phyloP scores from a whole-genome alignment of 1,140 invertebrate species.

The Pachypsylla venusta region DNA sequence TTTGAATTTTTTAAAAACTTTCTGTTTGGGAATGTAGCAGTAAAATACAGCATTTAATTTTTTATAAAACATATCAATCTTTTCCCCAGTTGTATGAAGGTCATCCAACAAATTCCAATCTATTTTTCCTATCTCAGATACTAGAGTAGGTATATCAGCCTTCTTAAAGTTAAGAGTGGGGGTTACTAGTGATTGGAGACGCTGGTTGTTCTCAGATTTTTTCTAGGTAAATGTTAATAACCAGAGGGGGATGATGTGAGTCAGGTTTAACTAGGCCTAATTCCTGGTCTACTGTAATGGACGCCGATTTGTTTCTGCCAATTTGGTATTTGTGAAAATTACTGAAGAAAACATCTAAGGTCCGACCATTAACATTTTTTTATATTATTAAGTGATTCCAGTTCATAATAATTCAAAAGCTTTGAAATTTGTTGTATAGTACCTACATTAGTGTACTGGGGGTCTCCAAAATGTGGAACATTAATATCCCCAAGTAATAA shows the following conservation, averaged over 20 bases:
- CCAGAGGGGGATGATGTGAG: neutral
- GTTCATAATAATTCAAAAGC: neutral
- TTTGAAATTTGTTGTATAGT: neutral
- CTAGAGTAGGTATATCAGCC: neutral
- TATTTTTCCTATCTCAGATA: neutral
- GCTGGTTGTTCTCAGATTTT: neutral
- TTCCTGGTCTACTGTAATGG: neutral
- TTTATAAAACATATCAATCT: neutral
- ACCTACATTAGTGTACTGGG: neutral
- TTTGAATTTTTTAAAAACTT: neutral
- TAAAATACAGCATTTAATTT: neutral
- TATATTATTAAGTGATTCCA: neutral
- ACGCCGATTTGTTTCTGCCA: neutral
- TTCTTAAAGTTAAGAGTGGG: neutral
- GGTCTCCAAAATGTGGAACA: neutral
- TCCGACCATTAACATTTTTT: neutral
- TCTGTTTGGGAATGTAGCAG: neutral
- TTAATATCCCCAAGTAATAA: neutral
- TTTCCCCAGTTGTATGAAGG: neutral
- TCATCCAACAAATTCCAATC: neutral
- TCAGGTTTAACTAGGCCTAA: neutral
- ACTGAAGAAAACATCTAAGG: neutral
- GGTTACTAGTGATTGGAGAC: neutral
- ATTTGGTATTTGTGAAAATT: neutral
- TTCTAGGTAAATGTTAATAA: neutral